Evolutionary conservation across 2,797 vertebrate species (phyloP).

Genomic region (Psittacula echo): DNA sequence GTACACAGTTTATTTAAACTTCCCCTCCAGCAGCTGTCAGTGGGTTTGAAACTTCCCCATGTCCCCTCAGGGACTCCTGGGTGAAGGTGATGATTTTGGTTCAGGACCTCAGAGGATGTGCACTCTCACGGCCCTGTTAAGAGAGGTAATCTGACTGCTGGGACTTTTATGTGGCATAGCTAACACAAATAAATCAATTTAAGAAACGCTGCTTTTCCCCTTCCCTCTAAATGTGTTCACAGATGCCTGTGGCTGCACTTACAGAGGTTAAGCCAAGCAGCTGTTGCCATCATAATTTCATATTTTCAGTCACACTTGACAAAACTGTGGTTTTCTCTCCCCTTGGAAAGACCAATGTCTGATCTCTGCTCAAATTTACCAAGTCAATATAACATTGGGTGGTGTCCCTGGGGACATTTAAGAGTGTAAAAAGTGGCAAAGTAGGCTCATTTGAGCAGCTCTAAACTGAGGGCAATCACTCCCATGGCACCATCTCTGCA

Average conservation of each 20-base stretch:
- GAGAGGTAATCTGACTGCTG: background rate
- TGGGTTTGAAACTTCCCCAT: background rate
- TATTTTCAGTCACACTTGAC: constrained; percentile 8
- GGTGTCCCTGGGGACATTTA: background rate
- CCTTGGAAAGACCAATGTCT: background rate
- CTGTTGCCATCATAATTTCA: constrained; percentile 1
- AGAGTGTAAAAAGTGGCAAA: background rate
- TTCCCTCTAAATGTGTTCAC: background rate
- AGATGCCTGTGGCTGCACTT: background rate
- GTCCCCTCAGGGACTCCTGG: background rate
- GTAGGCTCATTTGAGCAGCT: background rate
- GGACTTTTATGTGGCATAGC: background rate
- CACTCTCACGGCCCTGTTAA: background rate
- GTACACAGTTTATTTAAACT: constrained; percentile 19
- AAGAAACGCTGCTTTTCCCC: background rate
- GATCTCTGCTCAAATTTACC: background rate
- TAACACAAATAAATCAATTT: constrained; percentile 31
- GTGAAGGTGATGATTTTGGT: background rate
- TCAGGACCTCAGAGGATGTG: background rate
- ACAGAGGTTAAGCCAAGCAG: background rate
- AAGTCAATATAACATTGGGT: background rate
- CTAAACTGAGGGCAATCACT: background rate
- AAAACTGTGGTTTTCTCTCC: background rate
- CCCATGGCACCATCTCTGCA: background rate
- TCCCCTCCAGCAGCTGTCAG: background rate